A percentile compares a stretch with the other conserved stretches of the same genome.
phyloP scores from a whole-genome alignment of 2,113 vertebrate genomes.

The Montifringilla adamsi region DNA sequence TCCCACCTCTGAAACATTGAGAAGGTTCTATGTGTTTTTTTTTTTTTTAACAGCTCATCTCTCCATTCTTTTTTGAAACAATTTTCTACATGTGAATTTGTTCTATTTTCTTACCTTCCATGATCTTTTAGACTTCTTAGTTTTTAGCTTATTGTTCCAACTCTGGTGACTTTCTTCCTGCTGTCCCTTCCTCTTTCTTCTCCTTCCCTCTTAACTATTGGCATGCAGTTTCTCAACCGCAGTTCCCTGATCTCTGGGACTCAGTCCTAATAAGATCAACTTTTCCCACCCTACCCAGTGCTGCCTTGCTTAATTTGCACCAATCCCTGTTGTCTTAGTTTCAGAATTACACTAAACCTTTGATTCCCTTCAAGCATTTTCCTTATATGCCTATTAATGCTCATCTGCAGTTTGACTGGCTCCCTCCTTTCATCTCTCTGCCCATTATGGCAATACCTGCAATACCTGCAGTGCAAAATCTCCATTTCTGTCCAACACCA shows the following conservation, averaged over 20 bases:
- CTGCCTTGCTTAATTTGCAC: not conserved
- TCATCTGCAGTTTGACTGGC: not conserved
- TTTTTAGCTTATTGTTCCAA: not conserved
- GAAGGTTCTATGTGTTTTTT: not conserved
- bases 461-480: not conserved
- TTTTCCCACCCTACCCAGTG: not conserved
- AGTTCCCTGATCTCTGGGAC: not conserved
- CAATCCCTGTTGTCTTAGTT: not conserved
- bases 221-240: not conserved
- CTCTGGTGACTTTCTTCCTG: not conserved
- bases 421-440: not conserved
- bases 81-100: not conserved
- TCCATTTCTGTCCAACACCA: not conserved
- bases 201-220: not conserved
- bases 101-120: not conserved
- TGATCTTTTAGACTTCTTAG: not conserved
- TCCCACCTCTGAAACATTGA: not conserved
- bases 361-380: not conserved
- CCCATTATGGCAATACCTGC: not conserved
- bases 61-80: not conserved
- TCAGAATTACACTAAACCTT: not conserved
- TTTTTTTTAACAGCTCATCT: not conserved
- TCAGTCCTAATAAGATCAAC: not conserved
- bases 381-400: not conserved
- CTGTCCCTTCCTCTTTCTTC: not conserved